Evolutionary conservation across 53 echinoderm and acorn worm species (phyloP).

Genomic region (Apostichopus leukothele): DNA sequence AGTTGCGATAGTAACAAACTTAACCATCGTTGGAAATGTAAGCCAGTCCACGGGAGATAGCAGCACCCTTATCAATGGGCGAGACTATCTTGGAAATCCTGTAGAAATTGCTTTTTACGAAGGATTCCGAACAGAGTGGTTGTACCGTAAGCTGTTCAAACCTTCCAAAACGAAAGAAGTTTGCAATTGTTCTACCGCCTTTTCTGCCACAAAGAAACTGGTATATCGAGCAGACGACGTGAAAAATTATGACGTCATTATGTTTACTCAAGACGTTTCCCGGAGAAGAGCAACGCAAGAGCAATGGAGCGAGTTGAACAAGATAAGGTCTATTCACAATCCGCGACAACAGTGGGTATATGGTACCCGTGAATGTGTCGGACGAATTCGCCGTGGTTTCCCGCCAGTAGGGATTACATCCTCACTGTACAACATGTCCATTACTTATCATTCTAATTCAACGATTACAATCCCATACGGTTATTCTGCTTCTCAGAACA

Average conservation of each 20-base stretch:
- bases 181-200: slow-evolving; percentile 3
- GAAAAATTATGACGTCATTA: background rate
- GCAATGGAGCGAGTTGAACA: background rate
- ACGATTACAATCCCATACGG: slow-evolving; percentile 21
- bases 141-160: background rate
- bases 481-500: background rate
- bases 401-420: background rate
- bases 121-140: background rate
- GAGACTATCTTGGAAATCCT: background rate
- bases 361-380: slow-evolving; percentile 25
- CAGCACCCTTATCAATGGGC: background rate
- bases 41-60: no score
- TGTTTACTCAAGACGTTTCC: slow-evolving; percentile 14
- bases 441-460: slow-evolving; percentile 40
- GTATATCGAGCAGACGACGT: background rate
- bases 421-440: background rate
- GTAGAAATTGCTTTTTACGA: background rate
- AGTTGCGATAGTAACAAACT: no score
- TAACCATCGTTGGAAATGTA: no score
- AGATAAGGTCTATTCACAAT: background rate
- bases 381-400: background rate
- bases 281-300: background rate
- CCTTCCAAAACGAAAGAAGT: background rate
- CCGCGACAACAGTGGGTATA: slow-evolving; percentile 28
- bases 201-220: background rate